Evolutionary conservation across 1,140 invertebrate genomes (phyloP).

Genomic region (Brachionus calyciflorus): DNA sequence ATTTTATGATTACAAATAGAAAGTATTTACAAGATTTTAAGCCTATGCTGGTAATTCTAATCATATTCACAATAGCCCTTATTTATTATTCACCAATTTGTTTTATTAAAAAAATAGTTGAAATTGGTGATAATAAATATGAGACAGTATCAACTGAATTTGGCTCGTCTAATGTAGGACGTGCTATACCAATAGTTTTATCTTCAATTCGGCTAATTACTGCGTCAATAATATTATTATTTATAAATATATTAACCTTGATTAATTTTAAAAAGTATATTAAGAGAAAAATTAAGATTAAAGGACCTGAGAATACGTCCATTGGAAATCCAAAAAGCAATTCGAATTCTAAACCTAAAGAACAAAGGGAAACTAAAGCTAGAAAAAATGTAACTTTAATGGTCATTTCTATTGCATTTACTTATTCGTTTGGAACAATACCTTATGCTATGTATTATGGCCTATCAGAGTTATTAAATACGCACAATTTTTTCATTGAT

Average conservation of each 20-base stretch:
- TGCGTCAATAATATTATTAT: not conserved
- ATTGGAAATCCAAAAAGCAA: not conserved
- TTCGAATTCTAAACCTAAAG: not conserved
- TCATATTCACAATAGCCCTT: not conserved
- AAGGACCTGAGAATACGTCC: not conserved
- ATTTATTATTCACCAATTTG: not conserved
- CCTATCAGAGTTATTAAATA: not conserved
- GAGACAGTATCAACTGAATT: not conserved
- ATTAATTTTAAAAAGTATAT: not conserved
- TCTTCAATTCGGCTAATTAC: not conserved
- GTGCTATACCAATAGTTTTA: constrained; percentile 1
- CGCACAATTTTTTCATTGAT: constrained; percentile 3
- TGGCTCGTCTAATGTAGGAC: not conserved
- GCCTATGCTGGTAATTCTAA: not conserved
- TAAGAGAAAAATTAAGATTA: not conserved
- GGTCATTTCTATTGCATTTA: constrained; percentile 24
- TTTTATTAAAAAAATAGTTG: not conserved
- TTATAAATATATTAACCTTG: not conserved
- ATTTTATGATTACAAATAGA: constrained; percentile 3
- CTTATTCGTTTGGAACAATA: constrained; percentile 11
- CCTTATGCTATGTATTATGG: constrained; percentile 26
- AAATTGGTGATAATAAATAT: not conserved
- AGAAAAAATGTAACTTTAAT: constrained; percentile 13
- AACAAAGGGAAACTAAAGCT: not conserved
- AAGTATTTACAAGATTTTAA: not conserved